A percentile compares a stretch with the other conserved stretches of the same genome.
Conservation (phyloP, 1,140 invertebrate genomes). For the Diprion similis region DNA sequence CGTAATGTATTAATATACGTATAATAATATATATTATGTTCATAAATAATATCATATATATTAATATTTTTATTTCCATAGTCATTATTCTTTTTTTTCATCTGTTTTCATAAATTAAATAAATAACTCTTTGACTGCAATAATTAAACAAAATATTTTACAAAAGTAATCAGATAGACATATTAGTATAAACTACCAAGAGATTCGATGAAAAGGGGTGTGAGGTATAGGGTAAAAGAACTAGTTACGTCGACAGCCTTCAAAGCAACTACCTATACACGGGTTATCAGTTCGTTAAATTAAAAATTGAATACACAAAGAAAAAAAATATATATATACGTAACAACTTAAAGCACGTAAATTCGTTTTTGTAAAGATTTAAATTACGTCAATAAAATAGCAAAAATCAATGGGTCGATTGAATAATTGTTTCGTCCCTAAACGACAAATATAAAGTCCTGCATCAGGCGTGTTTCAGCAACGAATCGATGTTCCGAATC, state of each 20-base stretch:
- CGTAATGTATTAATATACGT: not conserved
- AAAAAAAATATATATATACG: not conserved
- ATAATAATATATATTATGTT: slow-evolving; percentile 40
- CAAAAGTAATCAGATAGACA: slow-evolving; percentile 48
- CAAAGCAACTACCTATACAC: not conserved
- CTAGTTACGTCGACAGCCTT: not conserved
- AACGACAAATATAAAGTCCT: no score
- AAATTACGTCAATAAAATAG: no score
- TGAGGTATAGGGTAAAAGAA: not conserved
- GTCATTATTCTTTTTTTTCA: slow-evolving; percentile 33
- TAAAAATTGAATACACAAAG: not conserved
- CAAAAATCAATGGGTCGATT: no score
- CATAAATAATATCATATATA: slow-evolving; percentile 52
- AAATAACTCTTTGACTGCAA: slow-evolving; percentile 52
- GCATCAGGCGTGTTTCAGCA: no score
- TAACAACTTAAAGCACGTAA: no score
- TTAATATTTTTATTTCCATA: slow-evolving; percentile 46
- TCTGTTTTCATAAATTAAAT: slow-evolving; percentile 58
- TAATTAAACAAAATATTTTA: slow-evolving; percentile 54
- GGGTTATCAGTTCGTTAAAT: not conserved
- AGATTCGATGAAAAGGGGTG: not conserved
- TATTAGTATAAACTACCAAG: no score
- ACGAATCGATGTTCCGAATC: no score
- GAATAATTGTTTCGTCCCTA: no score
- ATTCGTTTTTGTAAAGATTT: no score